Percentiles rank a stretch among this genome's conserved stretches.
These are phyloP conservation scores for Chaunax sp. DNA, from an alignment of 2,797 vertebrate species.

Conservation along the genomic window DNA sequence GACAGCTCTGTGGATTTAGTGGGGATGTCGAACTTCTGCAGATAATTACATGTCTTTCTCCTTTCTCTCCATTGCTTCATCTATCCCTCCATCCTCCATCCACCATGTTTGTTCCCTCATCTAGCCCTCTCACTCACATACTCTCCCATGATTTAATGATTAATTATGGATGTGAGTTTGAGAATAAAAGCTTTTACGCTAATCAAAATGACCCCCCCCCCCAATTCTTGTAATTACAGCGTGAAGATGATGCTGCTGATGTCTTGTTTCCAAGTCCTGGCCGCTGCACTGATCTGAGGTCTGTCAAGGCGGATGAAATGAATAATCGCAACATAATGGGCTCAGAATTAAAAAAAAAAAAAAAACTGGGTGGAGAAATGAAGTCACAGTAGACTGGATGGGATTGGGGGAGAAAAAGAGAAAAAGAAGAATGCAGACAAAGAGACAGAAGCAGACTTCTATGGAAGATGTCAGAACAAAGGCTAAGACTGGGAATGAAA, in stretches of 20 bases:
- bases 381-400: constrained; percentile 35
- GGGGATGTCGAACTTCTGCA: constrained; percentile 94
- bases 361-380: constrained; percentile 41
- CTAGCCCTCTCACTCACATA: constrained; percentile 75
- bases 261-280: constrained; percentile 70
- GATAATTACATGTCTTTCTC: constrained; percentile 94
- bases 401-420: constrained; percentile 35
- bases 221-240: constrained; percentile 86
- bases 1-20: constrained; percentile 94
- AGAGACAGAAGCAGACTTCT: constrained; percentile 43
- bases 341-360: constrained; percentile 28
- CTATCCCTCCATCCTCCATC: constrained; percentile 61
- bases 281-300: constrained; percentile 64
- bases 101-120: constrained; percentile 47
- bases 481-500: constrained; percentile 14
- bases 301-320: constrained; percentile 63
- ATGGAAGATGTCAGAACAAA: constrained; percentile 31
- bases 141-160: constrained; percentile 93
- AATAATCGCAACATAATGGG: constrained; percentile 62
- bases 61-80: constrained; percentile 61
- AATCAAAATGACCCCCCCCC: constrained; percentile 84
- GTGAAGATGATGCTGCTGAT: constrained; percentile 77
- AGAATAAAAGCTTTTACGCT: constrained; percentile 93
- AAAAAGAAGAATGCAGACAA: constrained; percentile 51
- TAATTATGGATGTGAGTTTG: constrained; percentile 98